These are phyloP conservation scores for Drosophila melanica DNA, from an alignment of 1,140 invertebrate species.

Conservation along the genomic window DNA sequence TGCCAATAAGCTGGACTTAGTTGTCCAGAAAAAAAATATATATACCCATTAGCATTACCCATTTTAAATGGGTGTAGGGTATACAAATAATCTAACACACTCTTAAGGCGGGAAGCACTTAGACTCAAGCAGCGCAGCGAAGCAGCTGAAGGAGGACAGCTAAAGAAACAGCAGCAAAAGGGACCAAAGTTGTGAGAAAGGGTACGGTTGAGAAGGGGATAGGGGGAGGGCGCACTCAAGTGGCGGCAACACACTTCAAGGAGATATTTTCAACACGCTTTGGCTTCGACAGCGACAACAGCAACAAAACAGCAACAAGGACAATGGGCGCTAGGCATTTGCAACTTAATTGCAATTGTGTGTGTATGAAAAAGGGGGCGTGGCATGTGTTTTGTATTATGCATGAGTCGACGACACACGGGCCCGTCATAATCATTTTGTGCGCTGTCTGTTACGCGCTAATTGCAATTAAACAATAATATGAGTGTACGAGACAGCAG, in stretches of 20 bases:
- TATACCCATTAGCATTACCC: background rate
- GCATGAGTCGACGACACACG: conserved; percentile 59
- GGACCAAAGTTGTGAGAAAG: conserved; percentile 2
- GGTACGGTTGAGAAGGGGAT: background rate
- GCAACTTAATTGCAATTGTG: conserved; percentile 73
- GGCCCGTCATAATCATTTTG: conserved; percentile 59
- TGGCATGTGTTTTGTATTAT: conserved; percentile 68
- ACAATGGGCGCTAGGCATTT: conserved; percentile 63
- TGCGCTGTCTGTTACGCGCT: conserved; percentile 41
- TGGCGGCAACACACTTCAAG: conserved; percentile 74
- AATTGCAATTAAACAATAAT: conserved; percentile 75
- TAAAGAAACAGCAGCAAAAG: background rate
- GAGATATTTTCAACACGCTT: conserved; percentile 71
- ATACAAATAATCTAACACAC: conserved; percentile 77
- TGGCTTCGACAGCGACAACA: conserved; percentile 51
- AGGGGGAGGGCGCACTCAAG: conserved; percentile 54
- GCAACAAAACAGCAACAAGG: conserved; percentile 57
- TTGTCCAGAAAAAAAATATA: no score
- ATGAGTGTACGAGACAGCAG: conserved; percentile 12
- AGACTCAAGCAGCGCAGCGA: conserved; percentile 43
- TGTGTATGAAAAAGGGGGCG: conserved; percentile 8
- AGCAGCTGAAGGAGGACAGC: conserved; percentile 17
- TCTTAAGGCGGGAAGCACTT: conserved; percentile 64
- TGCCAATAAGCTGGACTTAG: no score
- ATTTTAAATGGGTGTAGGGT: background rate